phyloP scores from a whole-genome alignment of 2,797 vertebrate genomes.

The Propithecus perrieri region DNA sequence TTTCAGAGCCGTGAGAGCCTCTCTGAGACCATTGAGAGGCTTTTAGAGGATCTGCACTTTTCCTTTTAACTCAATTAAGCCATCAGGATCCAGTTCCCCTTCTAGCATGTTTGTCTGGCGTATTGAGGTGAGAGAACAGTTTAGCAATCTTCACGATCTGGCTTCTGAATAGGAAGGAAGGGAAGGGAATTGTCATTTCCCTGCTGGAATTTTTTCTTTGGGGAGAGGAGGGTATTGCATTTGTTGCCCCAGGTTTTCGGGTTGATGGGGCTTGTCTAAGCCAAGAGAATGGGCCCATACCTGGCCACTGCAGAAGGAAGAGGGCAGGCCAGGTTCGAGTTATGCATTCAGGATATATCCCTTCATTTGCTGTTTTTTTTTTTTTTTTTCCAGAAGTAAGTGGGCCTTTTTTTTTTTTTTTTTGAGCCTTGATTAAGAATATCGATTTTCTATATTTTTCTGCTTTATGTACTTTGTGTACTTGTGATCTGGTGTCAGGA shows the following conservation, averaged over 20 bases:
- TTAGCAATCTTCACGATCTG: neutral
- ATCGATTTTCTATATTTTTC: slow-evolving; percentile 45
- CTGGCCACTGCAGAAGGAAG: neutral
- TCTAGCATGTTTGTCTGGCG: slow-evolving; percentile 1
- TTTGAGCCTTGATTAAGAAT: slow-evolving; percentile 32
- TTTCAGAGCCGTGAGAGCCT: slow-evolving; percentile 48
- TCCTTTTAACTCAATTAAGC: slow-evolving; percentile 75
- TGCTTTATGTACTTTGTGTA: neutral
- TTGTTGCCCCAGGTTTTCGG: neutral
- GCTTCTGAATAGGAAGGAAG: slow-evolving; percentile 57
- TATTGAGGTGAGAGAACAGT: slow-evolving; percentile 36
- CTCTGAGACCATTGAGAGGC: slow-evolving; percentile 58
- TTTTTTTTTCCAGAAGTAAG: neutral
- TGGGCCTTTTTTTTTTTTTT: neutral
- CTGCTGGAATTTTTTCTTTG: slow-evolving; percentile 49
- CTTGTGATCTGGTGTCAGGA: slow-evolving; percentile 23
- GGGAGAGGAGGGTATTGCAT: neutral
- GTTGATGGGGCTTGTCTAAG: neutral
- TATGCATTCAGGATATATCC: neutral
- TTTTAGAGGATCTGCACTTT: slow-evolving; percentile 63
- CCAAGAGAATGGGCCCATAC: neutral
- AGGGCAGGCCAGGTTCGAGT: neutral
- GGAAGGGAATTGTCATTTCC: slow-evolving; percentile 57
- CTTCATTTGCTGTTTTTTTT: neutral
- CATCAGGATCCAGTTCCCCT: slow-evolving; percentile 58